Base-by-base conservation (phyloP, 1,140 invertebrate species). In the Diplogasteroides magnus region DNA sequence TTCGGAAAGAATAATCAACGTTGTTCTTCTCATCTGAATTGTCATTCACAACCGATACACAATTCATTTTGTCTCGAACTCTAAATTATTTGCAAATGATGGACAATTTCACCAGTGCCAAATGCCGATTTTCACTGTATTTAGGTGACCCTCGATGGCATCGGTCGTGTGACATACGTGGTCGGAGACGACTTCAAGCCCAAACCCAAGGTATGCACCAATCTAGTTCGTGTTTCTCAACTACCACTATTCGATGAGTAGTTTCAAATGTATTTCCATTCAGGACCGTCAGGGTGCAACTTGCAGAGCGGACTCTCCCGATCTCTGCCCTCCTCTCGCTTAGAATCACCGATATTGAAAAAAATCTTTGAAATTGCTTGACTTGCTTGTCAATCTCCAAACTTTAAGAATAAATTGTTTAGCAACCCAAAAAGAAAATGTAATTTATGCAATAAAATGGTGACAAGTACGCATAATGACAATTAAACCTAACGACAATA, bases 201-300 rank as follows among this genome's bases (percentile, higher is more conserved):
- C 27, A 69, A 67, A 1, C 64, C 64, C 56, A 74, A 73, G 48
- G n/a, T n/a, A n/a, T n/a, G n/a, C n/a, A n/a, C n/a, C n/a, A n/a
- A n/a, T n/a, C n/a, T n/a, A n/a, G n/a, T n/a, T n/a, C n/a, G n/a
- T n/a, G 13, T 14, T 14, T 14, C 13, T 14, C 48, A n/a, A 14
- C 13, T 56, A 14, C 13, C n/a, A 14, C n/a, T 56, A 13, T 56
- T 13, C 13, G n/a, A 14, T 56, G 13, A n/a, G 69, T 77, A 68
- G 63, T 61, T n/a, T n/a, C n/a, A n/a, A n/a, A n/a, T n/a, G n/a
- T n/a, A n/a, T n/a, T n/a, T n/a, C n/a, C n/a, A n/a, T n/a, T n/a
- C n/a, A n/a, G n/a, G 77, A 82, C 26, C 67, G 78, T 14, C 78
- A 79, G 65, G 78, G 78, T 48, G 78, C 78, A 14, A 82, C 79